Conservation (phyloP, 2,888 invertebrate species). For the Cryptocephalus moraei region DNA sequence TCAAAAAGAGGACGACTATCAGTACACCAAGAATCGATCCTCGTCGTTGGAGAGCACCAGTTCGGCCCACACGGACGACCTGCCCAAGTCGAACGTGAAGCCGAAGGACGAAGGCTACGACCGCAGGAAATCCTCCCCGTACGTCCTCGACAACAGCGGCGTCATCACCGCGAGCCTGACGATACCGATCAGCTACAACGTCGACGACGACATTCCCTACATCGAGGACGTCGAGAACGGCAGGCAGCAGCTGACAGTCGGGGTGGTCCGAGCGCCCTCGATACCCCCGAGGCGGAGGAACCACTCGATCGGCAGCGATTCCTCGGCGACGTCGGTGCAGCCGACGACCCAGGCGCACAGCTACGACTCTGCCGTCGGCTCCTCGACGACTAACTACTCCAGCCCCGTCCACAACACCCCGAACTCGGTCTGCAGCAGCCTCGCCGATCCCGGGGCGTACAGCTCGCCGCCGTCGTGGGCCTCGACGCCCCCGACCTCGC, state of each 20-base stretch:
- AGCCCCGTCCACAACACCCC: conserved; percentile 42
- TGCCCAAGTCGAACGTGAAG: conserved; percentile 27
- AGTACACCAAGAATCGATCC: conserved; percentile 33
- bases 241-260: conserved; percentile 34
- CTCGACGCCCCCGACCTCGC: conserved; percentile 47
- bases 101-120: conserved; percentile 21
- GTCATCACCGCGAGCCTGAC: conserved; percentile 73
- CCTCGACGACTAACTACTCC: conserved; percentile 46
- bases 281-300: conserved; percentile 41
- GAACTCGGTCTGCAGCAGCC: conserved; percentile 33
- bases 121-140: conserved; percentile 52
- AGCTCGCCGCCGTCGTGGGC: conserved; percentile 50
- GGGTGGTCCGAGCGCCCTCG: conserved; percentile 28
- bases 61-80: conserved; percentile 46
- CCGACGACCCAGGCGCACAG: conserved; percentile 35
- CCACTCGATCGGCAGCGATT: conserved; percentile 42
- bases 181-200: conserved; percentile 54
- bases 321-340: conserved; percentile 35
- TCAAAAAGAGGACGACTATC: conserved; percentile 33
- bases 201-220: conserved; percentile 58
- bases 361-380: conserved; percentile 57
- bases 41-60: conserved; percentile 35
- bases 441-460: conserved; percentile 34
- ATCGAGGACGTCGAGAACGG: conserved; percentile 47
- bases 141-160: conserved; percentile 45